Evolutionary conservation across 2,797 vertebrate species (phyloP), one percentile per base, ranked within the genome.

Genomic region (Falco cherrug): DNA sequence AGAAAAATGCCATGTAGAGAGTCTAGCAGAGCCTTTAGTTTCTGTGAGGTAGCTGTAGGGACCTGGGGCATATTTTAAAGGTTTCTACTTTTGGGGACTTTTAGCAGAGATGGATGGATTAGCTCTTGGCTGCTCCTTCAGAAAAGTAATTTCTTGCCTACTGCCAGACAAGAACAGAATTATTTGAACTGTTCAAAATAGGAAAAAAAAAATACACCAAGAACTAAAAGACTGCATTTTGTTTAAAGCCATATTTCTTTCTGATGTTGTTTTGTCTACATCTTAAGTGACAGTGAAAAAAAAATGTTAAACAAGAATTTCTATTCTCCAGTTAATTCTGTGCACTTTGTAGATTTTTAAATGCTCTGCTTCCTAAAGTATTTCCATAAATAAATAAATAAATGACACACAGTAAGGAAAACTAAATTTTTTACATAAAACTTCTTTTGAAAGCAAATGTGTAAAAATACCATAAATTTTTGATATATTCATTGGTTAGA

Each of bases 401-500:
- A 64, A 65, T 48, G 13, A 21, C 20, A 56, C 1, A 56, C 4
- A 60, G 3, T 39, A 87, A 81, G 9, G 10, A 77, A 73, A 73
- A 26, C 4, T 26, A 68, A 84, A 87, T 47, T 26, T 67, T 56
- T 41, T 31, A 71, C 53, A 31, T 31, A 82, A 45, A 95, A 48
- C 4, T n/a, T 20, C 37, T 29, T 80, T 74, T 81, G 45, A 64
- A 81, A 86, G 4, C 5, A 87, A 78, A 71, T 16, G 3, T 10
- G 31, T 48, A 78, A 89, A 92, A 84, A 71, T 57, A 25, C 1
- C 10, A 60, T 12, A 48, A 33, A 48, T 43, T 71, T 89, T 79
- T 67, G 25, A 60, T 16, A 48, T 6, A 37, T 0, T 0, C 3
- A 22, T 48, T 78, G 39, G 9, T 54, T 75, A 51, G 18, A 68